Conservation (phyloP, 2,113 vertebrate species). For the Silurus glanis region DNA sequence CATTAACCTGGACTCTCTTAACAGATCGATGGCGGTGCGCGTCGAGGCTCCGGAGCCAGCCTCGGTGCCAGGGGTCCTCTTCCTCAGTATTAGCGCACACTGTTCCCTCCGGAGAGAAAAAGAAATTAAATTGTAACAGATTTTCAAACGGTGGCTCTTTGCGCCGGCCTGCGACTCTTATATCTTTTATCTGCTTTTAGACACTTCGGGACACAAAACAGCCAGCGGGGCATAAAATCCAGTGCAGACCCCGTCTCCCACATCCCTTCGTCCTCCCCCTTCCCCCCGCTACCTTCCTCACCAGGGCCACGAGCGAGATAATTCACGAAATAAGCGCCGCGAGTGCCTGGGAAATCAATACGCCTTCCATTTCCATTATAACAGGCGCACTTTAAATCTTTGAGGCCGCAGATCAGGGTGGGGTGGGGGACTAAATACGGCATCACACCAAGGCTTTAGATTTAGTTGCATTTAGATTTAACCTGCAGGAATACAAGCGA, state of each 20-base stretch:
- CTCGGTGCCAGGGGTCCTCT: slow-evolving; percentile 27
- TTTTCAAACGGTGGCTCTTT: slow-evolving; percentile 40
- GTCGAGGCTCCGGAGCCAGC: not conserved
- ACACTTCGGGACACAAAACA: slow-evolving; percentile 33
- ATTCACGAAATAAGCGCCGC: slow-evolving; percentile 34
- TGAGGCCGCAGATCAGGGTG: not conserved
- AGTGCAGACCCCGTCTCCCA: too few relatives aligned
- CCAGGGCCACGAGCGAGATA: slow-evolving; percentile 19
- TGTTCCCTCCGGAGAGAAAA: slow-evolving; percentile 33
- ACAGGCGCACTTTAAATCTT: slow-evolving; percentile 28
- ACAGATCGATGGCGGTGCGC: slow-evolving; percentile 21
- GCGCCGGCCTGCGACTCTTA: slow-evolving; percentile 5
- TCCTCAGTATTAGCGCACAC: slow-evolving; percentile 45
- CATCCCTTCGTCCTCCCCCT: not conserved
- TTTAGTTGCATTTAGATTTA: too few relatives aligned
- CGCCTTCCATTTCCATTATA: slow-evolving; percentile 41
- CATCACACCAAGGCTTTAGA: not conserved
- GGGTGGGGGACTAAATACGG: not conserved
- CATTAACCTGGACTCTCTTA: slow-evolving; percentile 15
- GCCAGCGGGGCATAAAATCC: slow-evolving; percentile 24
- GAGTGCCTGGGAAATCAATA: slow-evolving; percentile 24
- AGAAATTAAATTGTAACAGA: slow-evolving; percentile 45
- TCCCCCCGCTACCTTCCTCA: not conserved
- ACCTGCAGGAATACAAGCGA: slow-evolving; percentile 2
- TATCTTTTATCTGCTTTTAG: slow-evolving; percentile 42